Conservation (phyloP, 2,113 vertebrate genomes). For the Tyto alba region DNA sequence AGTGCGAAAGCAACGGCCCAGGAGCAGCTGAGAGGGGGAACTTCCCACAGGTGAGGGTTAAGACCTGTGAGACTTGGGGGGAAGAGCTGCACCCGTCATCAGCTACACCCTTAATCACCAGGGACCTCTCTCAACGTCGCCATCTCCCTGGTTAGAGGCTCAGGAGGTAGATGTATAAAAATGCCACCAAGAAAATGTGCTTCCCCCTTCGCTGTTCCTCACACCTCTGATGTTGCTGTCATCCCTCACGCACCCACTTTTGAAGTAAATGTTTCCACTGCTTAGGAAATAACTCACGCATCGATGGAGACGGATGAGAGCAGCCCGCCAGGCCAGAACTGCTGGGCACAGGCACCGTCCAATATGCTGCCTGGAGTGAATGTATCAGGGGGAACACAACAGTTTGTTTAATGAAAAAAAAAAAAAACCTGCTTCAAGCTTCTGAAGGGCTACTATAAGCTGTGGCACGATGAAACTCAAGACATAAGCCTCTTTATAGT, state of each 20-base stretch:
- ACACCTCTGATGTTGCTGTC: background rate
- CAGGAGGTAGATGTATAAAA: background rate
- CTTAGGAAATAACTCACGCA: background rate
- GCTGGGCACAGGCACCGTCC: background rate
- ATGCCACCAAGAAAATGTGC: background rate
- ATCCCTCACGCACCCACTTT: background rate
- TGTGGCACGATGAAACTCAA: background rate
- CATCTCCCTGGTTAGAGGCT: background rate
- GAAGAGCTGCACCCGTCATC: background rate
- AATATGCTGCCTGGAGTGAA: background rate
- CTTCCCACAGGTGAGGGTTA: background rate
- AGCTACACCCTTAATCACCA: background rate
- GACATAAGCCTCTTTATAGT: background rate
- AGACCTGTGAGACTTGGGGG: background rate
- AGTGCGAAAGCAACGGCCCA: background rate
- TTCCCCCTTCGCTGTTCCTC: background rate
- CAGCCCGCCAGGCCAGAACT: background rate
- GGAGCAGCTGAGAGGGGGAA: background rate
- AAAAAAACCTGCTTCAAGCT: background rate
- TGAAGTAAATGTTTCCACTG: background rate
- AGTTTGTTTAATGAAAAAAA: background rate
- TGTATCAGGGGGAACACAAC: background rate
- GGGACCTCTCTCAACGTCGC: background rate
- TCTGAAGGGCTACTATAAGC: constrained; percentile 6
- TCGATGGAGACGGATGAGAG: background rate